phyloP scores from a whole-genome alignment of 2,113 vertebrate genomes.

The Ailurus styani region DNA sequence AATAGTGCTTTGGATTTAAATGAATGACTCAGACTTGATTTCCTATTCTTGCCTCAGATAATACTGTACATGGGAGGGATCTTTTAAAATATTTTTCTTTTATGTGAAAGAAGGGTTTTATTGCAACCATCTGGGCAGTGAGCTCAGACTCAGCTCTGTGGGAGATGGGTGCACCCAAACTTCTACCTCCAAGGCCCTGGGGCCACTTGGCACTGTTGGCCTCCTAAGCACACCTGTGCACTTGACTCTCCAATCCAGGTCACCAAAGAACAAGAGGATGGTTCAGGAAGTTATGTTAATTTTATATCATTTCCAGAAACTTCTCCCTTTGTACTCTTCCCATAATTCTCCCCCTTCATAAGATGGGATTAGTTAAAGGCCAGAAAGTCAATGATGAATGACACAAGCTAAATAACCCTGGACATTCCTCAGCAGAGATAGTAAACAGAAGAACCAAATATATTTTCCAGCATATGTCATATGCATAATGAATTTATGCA shows the following conservation, averaged over 20 bases:
- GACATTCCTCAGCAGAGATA: neutral
- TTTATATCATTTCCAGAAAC: constrained; percentile 37
- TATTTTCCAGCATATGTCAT: neutral
- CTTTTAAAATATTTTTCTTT: neutral
- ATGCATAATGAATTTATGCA: neutral
- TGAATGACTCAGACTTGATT: constrained; percentile 53
- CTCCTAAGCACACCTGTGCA: neutral
- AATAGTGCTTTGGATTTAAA: constrained; percentile 64
- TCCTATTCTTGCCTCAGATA: constrained; percentile 34
- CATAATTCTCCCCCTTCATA: neutral
- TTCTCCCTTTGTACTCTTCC: neutral
- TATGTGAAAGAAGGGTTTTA: constrained; percentile 41
- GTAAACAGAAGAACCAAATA: neutral
- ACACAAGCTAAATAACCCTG: neutral
- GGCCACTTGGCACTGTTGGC: neutral
- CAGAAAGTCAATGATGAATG: neutral
- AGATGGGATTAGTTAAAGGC: neutral
- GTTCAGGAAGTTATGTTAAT: neutral
- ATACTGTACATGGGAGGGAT: neutral
- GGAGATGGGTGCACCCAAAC: neutral
- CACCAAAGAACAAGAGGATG: neutral
- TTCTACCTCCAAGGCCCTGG: neutral
- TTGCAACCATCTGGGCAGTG: constrained; percentile 38
- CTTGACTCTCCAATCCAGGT: neutral
- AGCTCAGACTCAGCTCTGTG: neutral